Percentiles rank a stretch among this genome's conserved stretches.
These are phyloP conservation scores for Lamellibrachia satsuma DNA, from an alignment of 2,888 invertebrate genomes.

Conservation along the genomic window DNA sequence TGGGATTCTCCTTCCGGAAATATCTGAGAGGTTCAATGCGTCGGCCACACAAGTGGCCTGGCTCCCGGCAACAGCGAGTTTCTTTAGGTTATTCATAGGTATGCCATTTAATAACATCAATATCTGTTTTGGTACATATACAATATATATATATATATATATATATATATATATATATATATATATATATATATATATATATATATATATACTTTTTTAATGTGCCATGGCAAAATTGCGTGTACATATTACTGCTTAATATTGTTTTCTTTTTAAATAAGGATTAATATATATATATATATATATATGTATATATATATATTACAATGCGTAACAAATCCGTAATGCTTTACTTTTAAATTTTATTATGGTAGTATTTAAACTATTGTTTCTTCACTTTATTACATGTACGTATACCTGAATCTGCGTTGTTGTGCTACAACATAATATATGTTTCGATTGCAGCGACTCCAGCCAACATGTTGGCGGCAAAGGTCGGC, in stretches of 20 bases:
- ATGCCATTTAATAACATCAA: background rate
- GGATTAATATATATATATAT: background rate
- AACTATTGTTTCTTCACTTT: no score
- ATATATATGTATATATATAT: background rate
- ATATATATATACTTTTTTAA: background rate
- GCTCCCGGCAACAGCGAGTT: no score
- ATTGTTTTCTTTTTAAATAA: no score
- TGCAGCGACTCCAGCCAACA: background rate
- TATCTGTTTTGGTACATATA: background rate
- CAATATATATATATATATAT: background rate
- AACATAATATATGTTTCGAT: background rate
- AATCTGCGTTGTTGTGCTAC: background rate
- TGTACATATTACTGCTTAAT: background rate
- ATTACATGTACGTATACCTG: no score
- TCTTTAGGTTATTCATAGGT: background rate
- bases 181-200: background rate
- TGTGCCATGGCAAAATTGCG: background rate
- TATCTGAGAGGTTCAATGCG: no score
- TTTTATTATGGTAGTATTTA: no score
- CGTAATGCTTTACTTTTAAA: no score
- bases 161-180: background rate
- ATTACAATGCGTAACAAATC: background rate
- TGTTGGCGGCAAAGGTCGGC: background rate
- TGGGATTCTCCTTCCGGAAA: no score
- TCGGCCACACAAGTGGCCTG: no score